These are phyloP conservation scores for Bombus soroeensis DNA, from an alignment of 1,140 invertebrate genomes.

Conservation along the genomic window DNA sequence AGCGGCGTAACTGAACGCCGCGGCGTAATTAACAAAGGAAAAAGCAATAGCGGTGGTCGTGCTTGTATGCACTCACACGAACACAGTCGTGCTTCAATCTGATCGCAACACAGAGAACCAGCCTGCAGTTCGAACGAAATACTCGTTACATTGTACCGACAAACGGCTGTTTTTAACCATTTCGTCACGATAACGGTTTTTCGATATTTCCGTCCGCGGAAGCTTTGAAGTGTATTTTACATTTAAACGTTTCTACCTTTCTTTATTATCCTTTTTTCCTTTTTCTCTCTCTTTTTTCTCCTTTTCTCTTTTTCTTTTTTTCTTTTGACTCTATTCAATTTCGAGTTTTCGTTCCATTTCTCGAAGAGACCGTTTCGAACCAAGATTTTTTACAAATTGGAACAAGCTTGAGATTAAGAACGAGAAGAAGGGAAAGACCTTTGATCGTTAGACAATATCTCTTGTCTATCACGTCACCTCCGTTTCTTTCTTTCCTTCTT, in stretches of 20 bases:
- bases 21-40: conserved; percentile 54
- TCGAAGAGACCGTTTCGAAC: too few relatives aligned
- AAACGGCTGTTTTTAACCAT: conserved; percentile 55
- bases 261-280: neutral
- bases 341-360: neutral
- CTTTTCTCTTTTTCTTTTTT: neutral
- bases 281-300: neutral
- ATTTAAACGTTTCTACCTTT: conserved; percentile 26
- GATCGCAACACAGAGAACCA: conserved; percentile 36
- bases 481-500: too few relatives aligned
- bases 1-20: conserved; percentile 41
- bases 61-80: conserved; percentile 44
- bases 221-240: conserved; percentile 38
- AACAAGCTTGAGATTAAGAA: neutral
- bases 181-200: conserved; percentile 52
- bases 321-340: conserved; percentile 11
- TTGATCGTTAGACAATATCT: too few relatives aligned
- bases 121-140: conserved; percentile 42
- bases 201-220: conserved; percentile 41
- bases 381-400: neutral
- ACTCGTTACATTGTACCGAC: conserved; percentile 50
- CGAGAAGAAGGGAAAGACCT: too few relatives aligned
- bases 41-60: conserved; percentile 48
- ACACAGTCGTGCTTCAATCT: conserved; percentile 46
- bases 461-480: too few relatives aligned